phyloP scores from a whole-genome alignment of 1,140 invertebrate species.

The Nephila pilipes region DNA sequence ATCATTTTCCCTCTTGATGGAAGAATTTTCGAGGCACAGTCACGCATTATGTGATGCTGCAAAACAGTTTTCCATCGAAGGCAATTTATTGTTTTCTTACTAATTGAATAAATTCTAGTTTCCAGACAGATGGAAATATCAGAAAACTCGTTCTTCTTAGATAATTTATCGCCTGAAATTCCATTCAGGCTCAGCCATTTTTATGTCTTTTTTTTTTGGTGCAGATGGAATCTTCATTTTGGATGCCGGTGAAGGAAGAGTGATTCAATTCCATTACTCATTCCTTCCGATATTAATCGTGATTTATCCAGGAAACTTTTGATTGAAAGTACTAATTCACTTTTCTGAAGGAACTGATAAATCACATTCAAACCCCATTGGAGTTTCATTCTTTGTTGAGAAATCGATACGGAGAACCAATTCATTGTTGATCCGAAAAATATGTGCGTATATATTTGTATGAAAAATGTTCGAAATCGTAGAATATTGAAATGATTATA shows the following conservation, averaged over 20 bases:
- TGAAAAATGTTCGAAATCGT: neutral
- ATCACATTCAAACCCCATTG: constrained; percentile 39
- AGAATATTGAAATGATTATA: too few species aligned
- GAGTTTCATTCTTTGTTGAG: constrained; percentile 3
- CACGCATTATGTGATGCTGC: neutral
- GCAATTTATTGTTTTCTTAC: constrained; percentile 66
- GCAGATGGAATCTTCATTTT: constrained; percentile 57
- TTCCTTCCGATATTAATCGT: constrained; percentile 49
- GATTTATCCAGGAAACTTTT: constrained; percentile 51
- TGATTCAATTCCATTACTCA: constrained; percentile 55
- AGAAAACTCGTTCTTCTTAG: constrained; percentile 51
- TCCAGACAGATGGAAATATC: constrained; percentile 47
- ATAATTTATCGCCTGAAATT: constrained; percentile 64
- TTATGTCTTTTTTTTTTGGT: constrained; percentile 3
- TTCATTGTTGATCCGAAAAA: neutral
- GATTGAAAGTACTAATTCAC: constrained; percentile 58
- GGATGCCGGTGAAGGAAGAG: constrained; percentile 2
- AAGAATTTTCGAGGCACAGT: constrained; percentile 11
- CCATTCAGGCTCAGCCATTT: constrained; percentile 11
- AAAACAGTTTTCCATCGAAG: neutral
- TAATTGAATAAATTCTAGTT: constrained; percentile 61
- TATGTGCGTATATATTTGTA: neutral
- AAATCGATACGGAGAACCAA: neutral
- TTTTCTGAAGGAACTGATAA: constrained; percentile 17
- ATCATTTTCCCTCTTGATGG: constrained; percentile 27